Evolutionary conservation across 2,888 invertebrate genomes (phyloP), one percentile per base, ranked within the genome.

Genomic region (Entomobrya proxima): DNA sequence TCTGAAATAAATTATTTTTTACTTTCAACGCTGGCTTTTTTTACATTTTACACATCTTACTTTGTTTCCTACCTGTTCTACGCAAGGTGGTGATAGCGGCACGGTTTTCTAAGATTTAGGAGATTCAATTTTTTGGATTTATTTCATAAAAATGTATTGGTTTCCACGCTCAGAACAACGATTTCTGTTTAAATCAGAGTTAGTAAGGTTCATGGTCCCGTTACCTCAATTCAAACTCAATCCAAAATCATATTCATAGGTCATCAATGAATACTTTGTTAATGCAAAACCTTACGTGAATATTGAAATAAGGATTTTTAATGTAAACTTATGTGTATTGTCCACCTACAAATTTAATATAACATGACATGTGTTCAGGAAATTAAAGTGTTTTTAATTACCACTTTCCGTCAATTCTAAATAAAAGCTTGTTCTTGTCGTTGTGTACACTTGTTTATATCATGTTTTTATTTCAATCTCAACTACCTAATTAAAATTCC

Each of bases 401-500:
- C 13, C 15, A 40, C 24, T 67, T 40, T 67, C 27, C 40, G 64
- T 18, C 13, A 67, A 67, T 40, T 67, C 40, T 40, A 9, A 32
- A 37, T 24, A 30, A 9, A n/a, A n/a, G n/a, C n/a, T n/a, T n/a
- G n/a, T n/a, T n/a, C 32, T 32, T 58, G 58, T 58, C n/a, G 7
- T n/a, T 64, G 11, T 27, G 5, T n/a, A 58, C 32, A 61, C 18
- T 32, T 32, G 50, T 50, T 44, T 44, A 15, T 13, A 27, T 50
- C 32, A 30, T 50, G 50, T 11, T 74, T 35, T 18, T 74, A 58
- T 40, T 24, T 18, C 24, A 55, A 11, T 6, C 32, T 55, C 15
- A 21, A 67, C 32, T 64, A 64, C 13, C n/a, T 50, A 74, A 74
- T 74, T 32, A 77, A 58, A 58, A 58, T 77, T 77, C 44, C 13